Evolutionary conservation across 2,113 vertebrate genomes (phyloP), one percentile per base, ranked within the genome.

Genomic region (Zootoca vivipara): DNA sequence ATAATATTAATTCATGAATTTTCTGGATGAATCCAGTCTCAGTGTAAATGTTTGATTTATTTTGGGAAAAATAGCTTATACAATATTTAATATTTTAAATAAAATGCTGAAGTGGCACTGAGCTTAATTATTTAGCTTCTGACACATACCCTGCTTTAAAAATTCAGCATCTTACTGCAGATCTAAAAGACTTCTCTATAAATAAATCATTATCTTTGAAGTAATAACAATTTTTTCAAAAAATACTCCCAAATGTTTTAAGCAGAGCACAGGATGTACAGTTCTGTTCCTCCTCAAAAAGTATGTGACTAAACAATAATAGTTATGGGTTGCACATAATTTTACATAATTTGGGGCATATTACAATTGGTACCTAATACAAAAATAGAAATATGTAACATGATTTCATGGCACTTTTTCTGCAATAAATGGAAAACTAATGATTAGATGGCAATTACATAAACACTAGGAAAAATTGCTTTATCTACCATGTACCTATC

Each of bases 61-160:
- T 91, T 20, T 3, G 83, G 83, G 88, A 74, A 67, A 93, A 83
- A 81, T 94, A 72, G 92, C 90, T 93, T 95, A 95, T 94, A 90
- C 90, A 95, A 95, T 92, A 95, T 93, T 95, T 85, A 95, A 95
- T 95, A 93, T 96, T 89, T 91, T 91, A 95, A 95, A 94, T 94
- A 95, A 96, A 94, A 96, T 90, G 93, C 94, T 94, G 93, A 95
- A 92, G 46, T 91, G 87, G 94, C 94, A 93, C 1, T 52, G 91
- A 91, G 74, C 91, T 95, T 94, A 95, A 96, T 96, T 95, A 96
- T 95, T 96, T 95, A 96, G 90, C 13, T 95, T 90, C 93, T 95
- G 94, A 95, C 93, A 95, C 90, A 83, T 91, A 94, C 82, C 88
- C 90, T 93, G 86, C 93, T 88, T 95, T 95, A 95, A 96, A 96